These are phyloP conservation scores for Polypedilum vanderplanki DNA, from an alignment of 1,140 invertebrate genomes.

Conservation along the genomic window DNA sequence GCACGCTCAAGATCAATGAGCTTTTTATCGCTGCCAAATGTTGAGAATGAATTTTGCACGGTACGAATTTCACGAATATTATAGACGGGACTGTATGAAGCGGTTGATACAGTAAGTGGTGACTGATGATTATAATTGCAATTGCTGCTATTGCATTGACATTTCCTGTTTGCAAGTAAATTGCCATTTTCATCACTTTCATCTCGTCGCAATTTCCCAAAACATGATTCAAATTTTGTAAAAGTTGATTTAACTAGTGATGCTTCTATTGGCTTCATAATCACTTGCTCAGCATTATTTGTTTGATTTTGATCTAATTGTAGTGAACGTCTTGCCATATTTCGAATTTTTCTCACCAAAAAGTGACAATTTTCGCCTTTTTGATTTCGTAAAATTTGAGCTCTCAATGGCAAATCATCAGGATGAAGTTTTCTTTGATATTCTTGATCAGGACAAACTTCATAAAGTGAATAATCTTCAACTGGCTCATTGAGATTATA, in stretches of 20 bases:
- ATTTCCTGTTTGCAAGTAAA: background rate
- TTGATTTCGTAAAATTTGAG: conserved; percentile 67
- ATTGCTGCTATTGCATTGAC: conserved; percentile 17
- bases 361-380: conserved; percentile 61
- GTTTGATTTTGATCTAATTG: conserved; percentile 1
- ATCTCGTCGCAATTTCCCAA: background rate
- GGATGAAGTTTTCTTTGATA: conserved; percentile 80
- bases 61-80: conserved; percentile 44
- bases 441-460: conserved; percentile 57
- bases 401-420: conserved; percentile 74
- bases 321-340: conserved; percentile 48
- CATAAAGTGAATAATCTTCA: conserved; percentile 80
- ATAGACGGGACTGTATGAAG: conserved; percentile 41
- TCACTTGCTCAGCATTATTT: background rate
- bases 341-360: conserved; percentile 66
- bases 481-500: conserved; percentile 75
- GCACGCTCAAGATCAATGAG: conserved; percentile 39
- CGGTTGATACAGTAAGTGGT: background rate
- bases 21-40: conserved; percentile 43
- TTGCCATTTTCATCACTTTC: background rate
- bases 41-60: conserved; percentile 40
- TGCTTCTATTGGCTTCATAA: background rate
- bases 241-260: background rate
- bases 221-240: background rate
- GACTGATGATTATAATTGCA: background rate